A percentile compares a stretch with the other conserved stretches of the same genome.
phyloP scores from a whole-genome alignment of 1,140 invertebrate species.

The Venustaconcha ellipsiformis region DNA sequence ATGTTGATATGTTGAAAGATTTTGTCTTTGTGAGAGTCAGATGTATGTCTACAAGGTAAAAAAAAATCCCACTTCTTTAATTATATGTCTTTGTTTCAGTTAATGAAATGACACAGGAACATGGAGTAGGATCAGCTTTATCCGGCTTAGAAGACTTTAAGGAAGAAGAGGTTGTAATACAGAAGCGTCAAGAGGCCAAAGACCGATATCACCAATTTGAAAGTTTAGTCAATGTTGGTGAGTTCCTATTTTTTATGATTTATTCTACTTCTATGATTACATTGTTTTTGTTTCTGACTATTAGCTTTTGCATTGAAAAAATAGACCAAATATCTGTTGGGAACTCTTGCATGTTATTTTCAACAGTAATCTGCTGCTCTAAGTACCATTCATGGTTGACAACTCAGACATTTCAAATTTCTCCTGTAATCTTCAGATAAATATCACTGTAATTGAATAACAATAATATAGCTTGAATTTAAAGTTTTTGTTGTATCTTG shows the following conservation, averaged over 20 bases:
- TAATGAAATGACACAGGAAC: slow-evolving; percentile 57
- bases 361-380: not conserved
- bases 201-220: slow-evolving; percentile 56
- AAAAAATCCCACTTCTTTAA: not conserved
- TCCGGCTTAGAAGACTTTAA: slow-evolving; percentile 33
- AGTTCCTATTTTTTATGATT: slow-evolving; percentile 10
- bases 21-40: no score
- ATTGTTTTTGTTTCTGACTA: not conserved
- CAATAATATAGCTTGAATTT: no score
- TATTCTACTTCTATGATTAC: not conserved
- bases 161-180: slow-evolving; percentile 49
- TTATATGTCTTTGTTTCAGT: slow-evolving; percentile 37
- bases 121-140: slow-evolving; percentile 35
- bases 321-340: not conserved
- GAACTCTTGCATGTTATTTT: not conserved
- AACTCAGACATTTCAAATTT: no score
- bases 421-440: no score
- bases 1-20: no score
- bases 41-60: not conserved
- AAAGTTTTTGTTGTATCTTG: no score
- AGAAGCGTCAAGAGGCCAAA: slow-evolving; percentile 57
- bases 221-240: slow-evolving; percentile 38
- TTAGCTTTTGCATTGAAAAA: not conserved
- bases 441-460: no score
- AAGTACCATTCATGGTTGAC: no score